These are phyloP conservation scores for Phylloscopus whistleri DNA, from an alignment of 2,113 vertebrate genomes.

Conservation along the genomic window DNA sequence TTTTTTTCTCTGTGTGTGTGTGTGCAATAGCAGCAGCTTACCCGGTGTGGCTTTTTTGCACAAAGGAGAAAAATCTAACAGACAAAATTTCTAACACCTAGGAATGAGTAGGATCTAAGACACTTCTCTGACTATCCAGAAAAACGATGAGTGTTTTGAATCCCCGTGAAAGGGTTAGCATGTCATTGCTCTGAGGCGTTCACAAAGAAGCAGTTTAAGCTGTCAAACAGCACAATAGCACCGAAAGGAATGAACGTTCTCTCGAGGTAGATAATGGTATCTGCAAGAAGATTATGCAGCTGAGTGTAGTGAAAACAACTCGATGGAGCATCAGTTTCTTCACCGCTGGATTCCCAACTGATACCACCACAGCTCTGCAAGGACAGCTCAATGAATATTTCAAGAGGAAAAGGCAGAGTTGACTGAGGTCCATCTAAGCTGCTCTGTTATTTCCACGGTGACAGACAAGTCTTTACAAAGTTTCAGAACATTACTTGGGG, in stretches of 20 bases:
- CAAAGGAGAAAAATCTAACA: not conserved
- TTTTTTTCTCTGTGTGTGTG: not conserved
- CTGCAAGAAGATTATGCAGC: not conserved
- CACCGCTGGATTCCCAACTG: not conserved
- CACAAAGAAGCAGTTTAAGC: constrained; percentile 2
- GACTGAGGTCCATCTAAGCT: not conserved
- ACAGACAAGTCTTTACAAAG: not conserved
- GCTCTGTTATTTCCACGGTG: not conserved
- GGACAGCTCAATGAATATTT: constrained; percentile 49
- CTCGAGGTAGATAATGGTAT: not conserved
- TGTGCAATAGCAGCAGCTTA: not conserved
- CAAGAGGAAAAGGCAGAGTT: constrained; percentile 15
- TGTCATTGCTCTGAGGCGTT: not conserved
- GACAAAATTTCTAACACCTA: not conserved
- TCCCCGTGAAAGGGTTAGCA: not conserved
- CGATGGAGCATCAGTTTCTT: not conserved
- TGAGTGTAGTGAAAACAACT: not conserved
- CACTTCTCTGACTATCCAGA: not conserved
- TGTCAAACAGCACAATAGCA: not conserved
- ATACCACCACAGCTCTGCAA: not conserved
- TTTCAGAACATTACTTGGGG: not conserved
- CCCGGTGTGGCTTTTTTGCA: not conserved
- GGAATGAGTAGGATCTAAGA: not conserved
- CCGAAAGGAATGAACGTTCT: not conserved
- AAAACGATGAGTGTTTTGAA: not conserved